Conservation (phyloP, 2,888 invertebrate species). For the Dicycla oo region DNA sequence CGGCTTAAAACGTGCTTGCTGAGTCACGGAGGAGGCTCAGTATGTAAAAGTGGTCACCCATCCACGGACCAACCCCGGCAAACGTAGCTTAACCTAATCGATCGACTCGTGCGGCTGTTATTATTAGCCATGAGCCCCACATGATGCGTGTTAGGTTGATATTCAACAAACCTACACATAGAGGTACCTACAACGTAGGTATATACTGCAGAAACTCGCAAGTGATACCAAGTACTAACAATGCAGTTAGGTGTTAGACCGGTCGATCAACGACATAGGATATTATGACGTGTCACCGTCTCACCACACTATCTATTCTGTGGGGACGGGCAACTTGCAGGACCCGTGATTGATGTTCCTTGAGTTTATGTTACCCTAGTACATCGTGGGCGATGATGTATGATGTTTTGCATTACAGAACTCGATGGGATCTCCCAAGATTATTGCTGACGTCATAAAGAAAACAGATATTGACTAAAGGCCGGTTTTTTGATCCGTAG, state of each 20-base stretch:
- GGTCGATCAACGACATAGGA: conserved; percentile 46
- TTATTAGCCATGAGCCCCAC: too few species aligned
- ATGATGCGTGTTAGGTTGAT: neutral
- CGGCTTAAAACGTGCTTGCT: too few species aligned
- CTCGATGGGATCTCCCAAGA: neutral
- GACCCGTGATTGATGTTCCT: conserved; percentile 50
- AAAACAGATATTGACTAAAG: too few species aligned
- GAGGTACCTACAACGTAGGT: neutral
- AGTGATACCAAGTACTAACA: conserved; percentile 21
- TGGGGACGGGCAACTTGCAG: conserved; percentile 47
- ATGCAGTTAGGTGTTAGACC: conserved; percentile 47
- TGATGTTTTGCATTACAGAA: conserved; percentile 15
- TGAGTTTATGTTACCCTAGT: conserved; percentile 45
- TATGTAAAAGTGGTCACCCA: too few species aligned
- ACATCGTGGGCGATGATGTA: conserved; percentile 39
- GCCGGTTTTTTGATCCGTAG: too few species aligned
- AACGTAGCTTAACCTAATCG: too few species aligned
- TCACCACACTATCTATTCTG: conserved; percentile 61
- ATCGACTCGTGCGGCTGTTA: too few species aligned
- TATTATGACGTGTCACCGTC: conserved; percentile 55
- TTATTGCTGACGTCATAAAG: conserved; percentile 11
- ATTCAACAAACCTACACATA: neutral
- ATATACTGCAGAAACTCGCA: neutral
- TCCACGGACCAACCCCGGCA: too few species aligned
- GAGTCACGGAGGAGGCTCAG: too few species aligned